Conservation (phyloP, 1,140 invertebrate species). For the Sitobion miscanthi region DNA sequence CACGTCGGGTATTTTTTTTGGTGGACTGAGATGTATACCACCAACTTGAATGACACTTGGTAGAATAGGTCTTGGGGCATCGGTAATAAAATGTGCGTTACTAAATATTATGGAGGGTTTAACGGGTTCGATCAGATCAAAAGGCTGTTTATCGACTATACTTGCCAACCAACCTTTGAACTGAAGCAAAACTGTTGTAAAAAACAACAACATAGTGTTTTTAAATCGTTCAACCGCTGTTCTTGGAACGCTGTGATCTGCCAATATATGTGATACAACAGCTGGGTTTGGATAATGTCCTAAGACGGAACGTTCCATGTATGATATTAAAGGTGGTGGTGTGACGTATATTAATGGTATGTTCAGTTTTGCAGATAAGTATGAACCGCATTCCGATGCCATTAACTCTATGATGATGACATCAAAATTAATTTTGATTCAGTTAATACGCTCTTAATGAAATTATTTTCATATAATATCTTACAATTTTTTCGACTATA, state of each 20-base stretch:
- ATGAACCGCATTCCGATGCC: not conserved
- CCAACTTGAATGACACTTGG: not conserved
- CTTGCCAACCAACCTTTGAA: not conserved
- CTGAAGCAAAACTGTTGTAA: too few species aligned
- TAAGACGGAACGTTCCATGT: not conserved
- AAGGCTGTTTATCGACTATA: not conserved
- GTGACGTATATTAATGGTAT: not conserved
- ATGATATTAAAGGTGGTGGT: not conserved
- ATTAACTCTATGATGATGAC: not conserved
- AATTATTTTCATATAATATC: not conserved
- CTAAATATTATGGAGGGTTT: slow-evolving; percentile 10
- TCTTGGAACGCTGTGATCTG: not conserved
- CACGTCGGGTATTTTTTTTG: slow-evolving; percentile 10
- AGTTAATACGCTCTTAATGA: not conserved
- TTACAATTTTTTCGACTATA: not conserved
- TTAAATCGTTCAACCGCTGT: not conserved
- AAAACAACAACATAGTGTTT: not conserved
- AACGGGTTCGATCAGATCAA: not conserved
- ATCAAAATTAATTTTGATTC: not conserved
- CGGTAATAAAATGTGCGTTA: not conserved
- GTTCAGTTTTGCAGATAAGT: not conserved
- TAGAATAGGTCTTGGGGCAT: not conserved
- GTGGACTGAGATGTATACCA: not conserved
- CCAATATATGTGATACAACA: not conserved
- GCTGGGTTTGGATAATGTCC: not conserved